Evolutionary conservation across 1,140 invertebrate species (phyloP).

Genomic region (Cydia amplana): DNA sequence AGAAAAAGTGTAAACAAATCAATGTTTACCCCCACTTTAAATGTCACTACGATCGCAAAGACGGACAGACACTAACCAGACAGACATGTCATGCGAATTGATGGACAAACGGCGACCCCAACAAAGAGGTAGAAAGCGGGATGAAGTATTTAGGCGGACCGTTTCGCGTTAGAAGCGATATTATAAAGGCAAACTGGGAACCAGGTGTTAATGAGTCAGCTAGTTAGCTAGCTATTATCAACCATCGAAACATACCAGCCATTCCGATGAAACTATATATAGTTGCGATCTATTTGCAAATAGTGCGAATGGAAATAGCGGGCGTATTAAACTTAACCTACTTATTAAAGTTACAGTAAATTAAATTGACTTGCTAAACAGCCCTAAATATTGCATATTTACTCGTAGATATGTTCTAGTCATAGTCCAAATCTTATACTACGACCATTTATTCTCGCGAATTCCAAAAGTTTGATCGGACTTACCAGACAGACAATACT

Average conservation of each 20-base stretch:
- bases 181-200: constrained; percentile 20
- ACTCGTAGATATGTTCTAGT: no score
- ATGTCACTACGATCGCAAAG: background rate
- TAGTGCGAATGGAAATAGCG: background rate
- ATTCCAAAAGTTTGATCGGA: no score
- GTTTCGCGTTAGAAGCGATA: constrained; percentile 9
- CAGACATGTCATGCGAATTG: constrained; percentile 21
- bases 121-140: constrained; percentile 29
- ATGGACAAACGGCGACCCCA: constrained; percentile 20
- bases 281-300: background rate
- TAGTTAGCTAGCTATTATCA: background rate
- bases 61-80: background rate
- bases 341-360: no score
- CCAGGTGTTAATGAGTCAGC: constrained; percentile 23
- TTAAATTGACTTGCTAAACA: no score
- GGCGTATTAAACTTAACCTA: no score
- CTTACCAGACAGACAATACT: no score
- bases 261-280: background rate
- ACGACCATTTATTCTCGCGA: no score
- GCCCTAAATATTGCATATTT: no score
- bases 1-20: background rate
- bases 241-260: background rate
- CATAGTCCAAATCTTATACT: no score
- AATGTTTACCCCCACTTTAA: constrained; percentile 5
- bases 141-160: constrained; percentile 23